A percentile compares a stretch with the other conserved stretches of the same genome.
Evolutionary conservation across 2,888 invertebrate genomes (phyloP).

Genomic region (Melanargia galathea): DNA sequence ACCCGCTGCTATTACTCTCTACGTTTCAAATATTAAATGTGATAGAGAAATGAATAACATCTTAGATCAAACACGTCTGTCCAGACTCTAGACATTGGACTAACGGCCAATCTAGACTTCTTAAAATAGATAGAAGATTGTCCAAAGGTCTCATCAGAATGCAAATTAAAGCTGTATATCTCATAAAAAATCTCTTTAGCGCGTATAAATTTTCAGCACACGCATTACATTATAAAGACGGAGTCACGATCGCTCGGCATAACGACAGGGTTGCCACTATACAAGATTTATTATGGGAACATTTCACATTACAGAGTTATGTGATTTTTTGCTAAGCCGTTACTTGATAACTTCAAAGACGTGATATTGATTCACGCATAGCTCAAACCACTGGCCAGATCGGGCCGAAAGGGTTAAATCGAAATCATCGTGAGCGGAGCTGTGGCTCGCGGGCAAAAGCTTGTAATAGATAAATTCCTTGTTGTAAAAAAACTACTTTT

Average conservation of each 20-base stretch:
- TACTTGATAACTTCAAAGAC: too few relatives aligned
- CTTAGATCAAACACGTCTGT: neutral
- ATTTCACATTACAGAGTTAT: neutral
- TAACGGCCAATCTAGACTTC: neutral
- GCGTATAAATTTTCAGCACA: constrained; percentile 1
- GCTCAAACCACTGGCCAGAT: too few relatives aligned
- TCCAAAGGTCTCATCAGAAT: neutral
- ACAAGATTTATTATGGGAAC: neutral
- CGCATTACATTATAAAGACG: constrained; percentile 7
- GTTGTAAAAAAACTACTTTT: too few relatives aligned
- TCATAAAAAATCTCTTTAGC: constrained; percentile 3
- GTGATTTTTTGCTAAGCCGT: too few relatives aligned
- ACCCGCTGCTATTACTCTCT: too few relatives aligned
- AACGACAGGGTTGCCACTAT: neutral
- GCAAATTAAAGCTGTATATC: neutral
- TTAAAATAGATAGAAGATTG: neutral
- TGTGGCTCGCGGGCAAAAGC: too few relatives aligned
- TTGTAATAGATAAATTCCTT: too few relatives aligned
- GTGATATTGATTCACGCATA: too few relatives aligned
- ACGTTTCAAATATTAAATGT: neutral
- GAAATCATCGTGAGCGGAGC: too few relatives aligned
- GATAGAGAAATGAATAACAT: neutral
- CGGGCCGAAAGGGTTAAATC: too few relatives aligned
- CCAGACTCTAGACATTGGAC: neutral
- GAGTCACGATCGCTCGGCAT: constrained; percentile 1